phyloP scores from a whole-genome alignment of 2,888 invertebrate genomes.

The Pegoplata infirma region DNA sequence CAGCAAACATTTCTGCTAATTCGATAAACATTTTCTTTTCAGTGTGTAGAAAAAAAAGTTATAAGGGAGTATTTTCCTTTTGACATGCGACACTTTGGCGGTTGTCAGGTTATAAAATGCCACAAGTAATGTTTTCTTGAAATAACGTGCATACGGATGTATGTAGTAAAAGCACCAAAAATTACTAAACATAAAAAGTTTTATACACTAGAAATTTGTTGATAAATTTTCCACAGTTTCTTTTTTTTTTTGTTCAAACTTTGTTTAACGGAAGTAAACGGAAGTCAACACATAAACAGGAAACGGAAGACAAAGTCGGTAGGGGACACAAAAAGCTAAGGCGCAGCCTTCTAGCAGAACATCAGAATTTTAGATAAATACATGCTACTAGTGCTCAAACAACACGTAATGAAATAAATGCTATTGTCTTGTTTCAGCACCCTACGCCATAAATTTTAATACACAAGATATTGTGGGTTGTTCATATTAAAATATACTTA shows the following conservation, averaged over 20 bases:
- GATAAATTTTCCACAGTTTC: constrained; percentile 12
- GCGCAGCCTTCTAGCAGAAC: constrained; percentile 12
- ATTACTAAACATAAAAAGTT: not conserved
- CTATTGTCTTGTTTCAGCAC: not conserved
- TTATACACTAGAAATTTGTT: constrained; percentile 10
- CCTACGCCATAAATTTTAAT: too few species aligned
- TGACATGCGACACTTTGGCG: constrained; percentile 11
- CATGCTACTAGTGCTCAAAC: not conserved
- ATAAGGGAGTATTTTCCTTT: not conserved
- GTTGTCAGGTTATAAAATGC: constrained; percentile 24
- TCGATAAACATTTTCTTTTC: too few species aligned
- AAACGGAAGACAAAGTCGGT: constrained; percentile 25
- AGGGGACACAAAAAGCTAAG: constrained; percentile 4
- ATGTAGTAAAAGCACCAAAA: not conserved
- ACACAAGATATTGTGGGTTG: too few species aligned
- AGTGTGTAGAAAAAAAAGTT: too few species aligned
- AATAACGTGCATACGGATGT: not conserved
- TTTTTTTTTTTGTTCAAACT: too few species aligned
- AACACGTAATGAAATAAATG: constrained; percentile 12
- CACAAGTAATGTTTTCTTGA: constrained; percentile 8
- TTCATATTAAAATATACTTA: too few species aligned
- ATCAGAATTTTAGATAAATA: constrained; percentile 24
- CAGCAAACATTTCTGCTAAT: too few species aligned
- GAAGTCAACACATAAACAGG: constrained; percentile 27
- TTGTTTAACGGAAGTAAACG: not conserved